These are phyloP conservation scores for Montipora capricornis DNA, from an alignment of 64 coral and sea anemone genomes.

Conservation along the genomic window DNA sequence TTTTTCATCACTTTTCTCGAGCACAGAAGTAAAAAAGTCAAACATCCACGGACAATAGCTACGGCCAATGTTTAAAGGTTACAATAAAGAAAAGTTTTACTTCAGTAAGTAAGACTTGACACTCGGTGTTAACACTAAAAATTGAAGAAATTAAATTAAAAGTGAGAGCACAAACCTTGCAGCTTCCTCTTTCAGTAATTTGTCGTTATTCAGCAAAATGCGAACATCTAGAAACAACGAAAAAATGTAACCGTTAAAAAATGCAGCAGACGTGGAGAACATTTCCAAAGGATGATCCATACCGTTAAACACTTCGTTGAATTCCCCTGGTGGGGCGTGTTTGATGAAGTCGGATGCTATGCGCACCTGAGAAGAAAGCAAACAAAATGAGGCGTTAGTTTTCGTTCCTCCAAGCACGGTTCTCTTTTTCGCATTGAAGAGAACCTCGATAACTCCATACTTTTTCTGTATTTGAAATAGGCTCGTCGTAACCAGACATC, in stretches of 20 bases:
- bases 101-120: no score
- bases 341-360: conserved; percentile 99
- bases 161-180: conserved; percentile 72
- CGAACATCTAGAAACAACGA: conserved; percentile 85
- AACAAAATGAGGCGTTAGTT: conserved; percentile 33
- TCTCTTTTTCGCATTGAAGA: neutral
- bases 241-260: conserved; percentile 6
- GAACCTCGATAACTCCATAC: conserved; percentile 55
- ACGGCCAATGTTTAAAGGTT: no score
- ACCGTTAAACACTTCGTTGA: conserved; percentile 99
- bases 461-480: conserved; percentile 94
- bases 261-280: neutral
- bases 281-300: neutral
- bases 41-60: no score
- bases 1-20: no score
- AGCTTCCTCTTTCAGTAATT: conserved; percentile 83
- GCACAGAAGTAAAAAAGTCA: no score
- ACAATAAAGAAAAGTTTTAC: no score
- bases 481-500: conserved; percentile 96
- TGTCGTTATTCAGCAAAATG: conserved; percentile 93
- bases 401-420: neutral
- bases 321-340: conserved; percentile 99
- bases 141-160: no score
- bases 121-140: no score
- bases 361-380: conserved; percentile 71